phyloP scores from a whole-genome alignment of 2,888 invertebrate species.

The Rotaria macrura region DNA sequence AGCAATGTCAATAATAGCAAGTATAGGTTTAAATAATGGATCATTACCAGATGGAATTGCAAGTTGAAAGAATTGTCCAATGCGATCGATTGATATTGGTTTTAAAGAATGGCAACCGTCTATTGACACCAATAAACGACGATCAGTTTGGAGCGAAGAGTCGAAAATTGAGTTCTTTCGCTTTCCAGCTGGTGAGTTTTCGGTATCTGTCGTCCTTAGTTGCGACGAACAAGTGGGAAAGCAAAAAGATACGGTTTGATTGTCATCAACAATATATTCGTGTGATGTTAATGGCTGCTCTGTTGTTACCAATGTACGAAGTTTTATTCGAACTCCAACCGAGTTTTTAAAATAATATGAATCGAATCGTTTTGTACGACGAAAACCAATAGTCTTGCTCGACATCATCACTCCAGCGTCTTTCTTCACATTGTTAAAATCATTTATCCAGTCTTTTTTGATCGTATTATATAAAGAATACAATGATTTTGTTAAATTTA shows the following conservation, averaged over 20 bases:
- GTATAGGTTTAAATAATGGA: not conserved
- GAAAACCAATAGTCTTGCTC: not conserved
- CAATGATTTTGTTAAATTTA: conserved; percentile 63
- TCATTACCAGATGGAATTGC: not conserved
- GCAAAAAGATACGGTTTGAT: not conserved
- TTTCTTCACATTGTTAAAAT: not conserved
- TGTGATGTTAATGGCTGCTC: not conserved
- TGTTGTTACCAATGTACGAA: not conserved
- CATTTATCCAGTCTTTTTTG: not conserved
- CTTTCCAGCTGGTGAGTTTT: not conserved
- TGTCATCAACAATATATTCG: not conserved
- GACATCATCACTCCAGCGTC: too few relatives aligned
- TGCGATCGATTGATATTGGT: conserved; percentile 88
- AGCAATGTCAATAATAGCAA: not conserved
- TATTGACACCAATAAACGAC: not conserved
- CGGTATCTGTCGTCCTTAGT: too few relatives aligned
- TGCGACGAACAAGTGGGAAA: not conserved
- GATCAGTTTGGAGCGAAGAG: not conserved
- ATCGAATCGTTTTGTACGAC: conserved; percentile 10
- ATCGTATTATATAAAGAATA: not conserved
- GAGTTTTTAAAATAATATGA: conserved; percentile 21
- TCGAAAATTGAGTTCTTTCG: not conserved
- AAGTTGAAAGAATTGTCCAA: conserved; percentile 70
- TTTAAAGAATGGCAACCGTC: not conserved
- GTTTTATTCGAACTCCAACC: conserved; percentile 17